Evolutionary conservation across 2,888 invertebrate genomes (phyloP).

Genomic region (Tromatobia lineatoria): DNA sequence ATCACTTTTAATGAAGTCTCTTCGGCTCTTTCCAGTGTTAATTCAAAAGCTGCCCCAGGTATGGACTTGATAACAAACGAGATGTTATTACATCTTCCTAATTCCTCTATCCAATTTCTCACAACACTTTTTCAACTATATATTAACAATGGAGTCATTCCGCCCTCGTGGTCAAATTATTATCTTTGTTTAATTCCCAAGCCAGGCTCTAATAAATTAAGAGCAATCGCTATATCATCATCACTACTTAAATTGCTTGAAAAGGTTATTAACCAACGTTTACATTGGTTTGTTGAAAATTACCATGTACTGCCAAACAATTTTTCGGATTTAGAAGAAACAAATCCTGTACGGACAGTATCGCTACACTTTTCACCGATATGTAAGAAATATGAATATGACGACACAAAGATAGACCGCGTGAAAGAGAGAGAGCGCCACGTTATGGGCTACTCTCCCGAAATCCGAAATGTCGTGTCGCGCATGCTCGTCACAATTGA

Average conservation of each 20-base stretch:
- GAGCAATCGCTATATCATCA: background rate
- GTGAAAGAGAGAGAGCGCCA: too few species aligned
- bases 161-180: background rate
- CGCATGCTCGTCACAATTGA: too few species aligned
- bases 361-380: too few species aligned
- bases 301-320: background rate
- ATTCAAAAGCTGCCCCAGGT: background rate
- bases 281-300: background rate
- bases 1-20: background rate
- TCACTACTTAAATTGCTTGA: background rate
- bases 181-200: background rate
- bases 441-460: too few species aligned
- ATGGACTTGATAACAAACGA: background rate
- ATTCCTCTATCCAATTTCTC: background rate
- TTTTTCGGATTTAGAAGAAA: conserved; percentile 7
- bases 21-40: background rate
- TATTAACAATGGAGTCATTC: background rate
- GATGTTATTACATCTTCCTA: background rate
- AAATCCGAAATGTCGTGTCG: too few species aligned
- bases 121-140: background rate
- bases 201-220: background rate
- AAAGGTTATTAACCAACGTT: conserved; percentile 9
- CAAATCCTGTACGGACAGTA: conserved; percentile 12
- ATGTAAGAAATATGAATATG: too few species aligned
- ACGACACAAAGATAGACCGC: too few species aligned